Conservation (phyloP, 2,113 vertebrate genomes). For the Macrotus californicus region DNA sequence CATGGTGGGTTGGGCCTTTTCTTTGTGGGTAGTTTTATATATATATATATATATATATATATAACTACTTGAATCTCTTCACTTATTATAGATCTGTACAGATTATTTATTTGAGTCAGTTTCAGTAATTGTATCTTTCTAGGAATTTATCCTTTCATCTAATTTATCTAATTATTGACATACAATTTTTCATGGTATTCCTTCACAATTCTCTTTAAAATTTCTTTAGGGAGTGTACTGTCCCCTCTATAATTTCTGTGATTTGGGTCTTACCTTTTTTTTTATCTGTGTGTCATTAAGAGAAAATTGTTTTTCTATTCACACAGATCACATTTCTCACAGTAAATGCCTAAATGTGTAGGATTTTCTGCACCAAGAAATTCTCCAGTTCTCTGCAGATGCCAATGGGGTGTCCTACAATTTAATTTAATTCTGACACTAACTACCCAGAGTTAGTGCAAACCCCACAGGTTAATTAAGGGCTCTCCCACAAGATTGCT, state of each 20-base stretch:
- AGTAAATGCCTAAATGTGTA: background rate
- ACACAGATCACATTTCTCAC: background rate
- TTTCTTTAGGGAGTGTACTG: background rate
- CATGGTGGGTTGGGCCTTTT: background rate
- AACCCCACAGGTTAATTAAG: background rate
- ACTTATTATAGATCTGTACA: background rate
- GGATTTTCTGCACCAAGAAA: background rate
- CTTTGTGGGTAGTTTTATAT: background rate
- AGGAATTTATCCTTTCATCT: background rate
- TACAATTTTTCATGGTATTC: background rate
- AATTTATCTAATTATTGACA: background rate
- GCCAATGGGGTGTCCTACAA: background rate
- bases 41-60: no score
- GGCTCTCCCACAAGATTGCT: background rate
- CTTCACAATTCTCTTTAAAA: background rate
- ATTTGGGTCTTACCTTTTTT: background rate
- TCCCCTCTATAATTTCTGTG: background rate
- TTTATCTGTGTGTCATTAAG: background rate
- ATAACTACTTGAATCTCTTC: background rate
- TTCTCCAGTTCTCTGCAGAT: background rate
- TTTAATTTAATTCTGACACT: background rate
- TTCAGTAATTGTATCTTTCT: background rate
- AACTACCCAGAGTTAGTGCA: background rate
- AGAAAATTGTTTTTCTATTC: background rate
- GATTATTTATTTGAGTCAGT: background rate